phyloP scores from a whole-genome alignment of 2,888 invertebrate genomes.

The Parnassius smintheus region DNA sequence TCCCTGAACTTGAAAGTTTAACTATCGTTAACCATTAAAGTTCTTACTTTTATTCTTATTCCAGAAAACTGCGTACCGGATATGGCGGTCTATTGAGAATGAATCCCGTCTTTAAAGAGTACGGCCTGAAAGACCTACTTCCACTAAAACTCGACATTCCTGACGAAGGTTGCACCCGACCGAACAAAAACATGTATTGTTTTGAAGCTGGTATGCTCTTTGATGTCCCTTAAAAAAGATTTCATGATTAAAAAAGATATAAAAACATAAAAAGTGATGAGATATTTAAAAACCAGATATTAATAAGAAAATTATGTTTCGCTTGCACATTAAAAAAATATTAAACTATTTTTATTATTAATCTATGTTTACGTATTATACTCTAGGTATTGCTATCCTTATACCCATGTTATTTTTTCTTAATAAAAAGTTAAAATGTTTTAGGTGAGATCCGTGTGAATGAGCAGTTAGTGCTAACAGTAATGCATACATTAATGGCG shows the following conservation, averaged over 20 bases:
- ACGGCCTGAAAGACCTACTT: constrained; percentile 92
- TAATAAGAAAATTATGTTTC: too few relatives aligned
- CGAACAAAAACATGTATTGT: constrained; percentile 94
- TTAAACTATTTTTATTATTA: too few relatives aligned
- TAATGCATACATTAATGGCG: constrained; percentile 95
- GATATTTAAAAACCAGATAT: too few relatives aligned
- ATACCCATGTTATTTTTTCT: too few relatives aligned
- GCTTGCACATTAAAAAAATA: too few relatives aligned
- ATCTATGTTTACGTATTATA: too few relatives aligned
- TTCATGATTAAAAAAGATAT: too few relatives aligned
- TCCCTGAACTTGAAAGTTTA: not conserved
- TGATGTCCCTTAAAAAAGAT: too few relatives aligned
- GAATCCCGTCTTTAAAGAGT: constrained; percentile 94
- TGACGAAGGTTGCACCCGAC: constrained; percentile 95
- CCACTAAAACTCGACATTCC: constrained; percentile 94
- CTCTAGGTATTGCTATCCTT: too few relatives aligned
- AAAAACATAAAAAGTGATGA: too few relatives aligned
- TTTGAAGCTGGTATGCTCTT: constrained; percentile 90
- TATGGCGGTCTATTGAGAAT: constrained; percentile 91
- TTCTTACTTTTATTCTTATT: constrained; percentile 28
- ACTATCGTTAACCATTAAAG: not conserved
- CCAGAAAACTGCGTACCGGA: constrained; percentile 89
- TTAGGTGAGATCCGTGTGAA: constrained; percentile 94
- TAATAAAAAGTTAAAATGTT: constrained; percentile 27
- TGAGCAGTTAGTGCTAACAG: constrained; percentile 93